A percentile compares a stretch with the other conserved stretches of the same genome.
phyloP scores from a whole-genome alignment of 2,113 vertebrate species.

The Phyllostomus discolor region DNA sequence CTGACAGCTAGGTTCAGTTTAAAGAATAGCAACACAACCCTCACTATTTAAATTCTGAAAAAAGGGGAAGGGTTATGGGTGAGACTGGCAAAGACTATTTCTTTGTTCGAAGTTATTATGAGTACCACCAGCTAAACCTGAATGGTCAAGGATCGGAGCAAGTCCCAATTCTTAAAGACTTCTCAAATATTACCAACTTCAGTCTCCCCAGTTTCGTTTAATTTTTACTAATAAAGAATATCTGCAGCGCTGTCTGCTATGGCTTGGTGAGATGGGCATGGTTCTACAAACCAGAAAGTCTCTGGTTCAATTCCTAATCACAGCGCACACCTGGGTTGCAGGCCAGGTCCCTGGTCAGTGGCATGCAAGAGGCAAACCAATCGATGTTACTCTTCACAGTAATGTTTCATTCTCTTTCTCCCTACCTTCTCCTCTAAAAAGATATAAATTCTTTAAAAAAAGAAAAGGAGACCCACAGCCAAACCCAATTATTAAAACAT shows the following conservation, averaged over 20 bases:
- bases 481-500: not conserved
- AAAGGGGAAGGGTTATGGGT: rapidly evolving
- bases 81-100: not conserved
- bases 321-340: no score
- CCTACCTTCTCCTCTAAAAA: no score
- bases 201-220: not conserved
- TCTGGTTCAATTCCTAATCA: no score
- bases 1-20: not conserved
- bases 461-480: not conserved
- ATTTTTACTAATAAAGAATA: not conserved
- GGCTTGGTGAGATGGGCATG: no score
- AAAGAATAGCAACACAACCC: not conserved
- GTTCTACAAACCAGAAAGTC: no score
- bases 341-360: no score
- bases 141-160: not conserved
- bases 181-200: not conserved
- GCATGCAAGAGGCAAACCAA: no score
- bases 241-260: no score
- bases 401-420: no score
- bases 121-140: not conserved
- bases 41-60: not conserved
- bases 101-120: not conserved
- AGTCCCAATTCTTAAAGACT: not conserved
- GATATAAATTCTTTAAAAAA: no score
- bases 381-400: no score